phyloP scores from a whole-genome alignment of 2,888 invertebrate genomes.

The Cephus runcator region DNA sequence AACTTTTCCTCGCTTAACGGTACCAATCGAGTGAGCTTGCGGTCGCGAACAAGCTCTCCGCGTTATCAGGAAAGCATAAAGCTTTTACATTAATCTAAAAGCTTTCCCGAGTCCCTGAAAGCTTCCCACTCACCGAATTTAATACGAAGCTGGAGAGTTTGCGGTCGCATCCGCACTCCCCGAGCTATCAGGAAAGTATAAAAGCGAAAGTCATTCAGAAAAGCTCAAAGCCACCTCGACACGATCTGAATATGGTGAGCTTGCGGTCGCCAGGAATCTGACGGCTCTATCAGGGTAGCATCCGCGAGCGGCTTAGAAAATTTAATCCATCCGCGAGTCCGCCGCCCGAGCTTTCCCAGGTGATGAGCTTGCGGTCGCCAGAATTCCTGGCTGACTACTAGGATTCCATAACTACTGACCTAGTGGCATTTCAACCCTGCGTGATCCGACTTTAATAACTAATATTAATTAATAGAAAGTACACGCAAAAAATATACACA shows the following conservation, averaged over 20 bases:
- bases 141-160: not conserved
- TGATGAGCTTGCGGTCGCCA: slow-evolving; percentile 50
- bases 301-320: not conserved
- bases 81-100: not conserved
- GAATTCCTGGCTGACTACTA: not conserved
- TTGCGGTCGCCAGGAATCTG: slow-evolving; percentile 9
- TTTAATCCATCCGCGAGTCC: slow-evolving; percentile 25
- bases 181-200: not conserved
- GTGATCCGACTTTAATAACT: not conserved
- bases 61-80: not conserved
- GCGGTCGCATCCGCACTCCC: not conserved
- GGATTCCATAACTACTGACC: not conserved
- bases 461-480: not conserved
- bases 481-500: not conserved
- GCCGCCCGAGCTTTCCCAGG: slow-evolving; percentile 60
- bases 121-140: not conserved
- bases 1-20: not conserved
- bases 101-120: not conserved
- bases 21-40: not conserved
- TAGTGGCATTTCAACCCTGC: not conserved
- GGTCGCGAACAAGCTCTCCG: not conserved
- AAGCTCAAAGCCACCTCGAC: not conserved
- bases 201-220: not conserved
- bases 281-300: slow-evolving; percentile 10
- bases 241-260: not conserved